These are phyloP conservation scores for Emys orbicularis DNA, from an alignment of 2,797 vertebrate species.

Conservation along the genomic window DNA sequence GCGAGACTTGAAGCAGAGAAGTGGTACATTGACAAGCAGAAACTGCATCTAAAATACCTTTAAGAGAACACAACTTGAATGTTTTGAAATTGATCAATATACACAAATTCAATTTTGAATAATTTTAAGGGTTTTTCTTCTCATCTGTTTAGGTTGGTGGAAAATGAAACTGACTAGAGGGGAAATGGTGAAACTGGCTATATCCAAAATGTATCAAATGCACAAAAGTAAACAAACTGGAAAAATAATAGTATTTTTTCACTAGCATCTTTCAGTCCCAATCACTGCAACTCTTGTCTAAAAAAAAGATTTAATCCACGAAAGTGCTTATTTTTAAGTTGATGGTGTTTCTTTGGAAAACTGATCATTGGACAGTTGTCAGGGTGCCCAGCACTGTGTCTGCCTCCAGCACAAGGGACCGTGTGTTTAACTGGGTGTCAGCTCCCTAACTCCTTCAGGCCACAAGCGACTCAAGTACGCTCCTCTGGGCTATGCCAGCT, in stretches of 20 bases:
- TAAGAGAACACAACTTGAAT: background rate
- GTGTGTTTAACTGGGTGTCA: background rate
- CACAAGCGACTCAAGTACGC: background rate
- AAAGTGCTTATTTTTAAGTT: background rate
- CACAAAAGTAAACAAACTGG: background rate
- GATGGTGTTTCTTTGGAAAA: background rate
- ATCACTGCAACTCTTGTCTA: background rate
- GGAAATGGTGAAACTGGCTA: background rate
- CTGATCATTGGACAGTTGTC: background rate
- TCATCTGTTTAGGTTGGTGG: background rate
- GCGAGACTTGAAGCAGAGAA: background rate
- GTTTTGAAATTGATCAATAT: conserved; percentile 7
- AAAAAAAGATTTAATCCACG: background rate
- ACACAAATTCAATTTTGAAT: background rate
- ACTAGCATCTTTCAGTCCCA: background rate
- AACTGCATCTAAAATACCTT: background rate
- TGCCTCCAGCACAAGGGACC: background rate
- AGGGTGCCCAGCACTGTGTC: background rate
- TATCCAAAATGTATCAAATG: background rate
- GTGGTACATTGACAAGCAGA: background rate
- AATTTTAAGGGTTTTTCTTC: background rate
- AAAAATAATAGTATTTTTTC: background rate
- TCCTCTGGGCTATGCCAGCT: background rate
- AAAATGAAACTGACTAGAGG: background rate
- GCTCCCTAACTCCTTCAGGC: background rate